Conservation (phyloP, 2,888 invertebrate genomes). For the Netelia fuscicornis region DNA sequence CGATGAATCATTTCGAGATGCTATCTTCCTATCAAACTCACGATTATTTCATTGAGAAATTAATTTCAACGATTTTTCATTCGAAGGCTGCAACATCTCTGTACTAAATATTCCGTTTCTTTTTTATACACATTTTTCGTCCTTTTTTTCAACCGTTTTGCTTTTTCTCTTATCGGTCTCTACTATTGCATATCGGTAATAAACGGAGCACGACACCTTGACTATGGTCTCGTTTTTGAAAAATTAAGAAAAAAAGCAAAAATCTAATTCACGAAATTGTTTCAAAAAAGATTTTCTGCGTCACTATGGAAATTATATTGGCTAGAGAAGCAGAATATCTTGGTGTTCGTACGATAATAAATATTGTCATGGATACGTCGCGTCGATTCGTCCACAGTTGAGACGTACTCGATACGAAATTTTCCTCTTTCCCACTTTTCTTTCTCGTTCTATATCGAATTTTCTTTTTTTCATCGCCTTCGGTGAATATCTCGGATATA, state of each 20-base stretch:
- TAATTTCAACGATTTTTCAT: slow-evolving; percentile 41
- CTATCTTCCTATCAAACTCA: not conserved
- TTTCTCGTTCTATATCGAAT: not conserved
- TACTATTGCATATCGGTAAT: slow-evolving; percentile 23
- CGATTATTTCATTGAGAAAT: slow-evolving; percentile 23
- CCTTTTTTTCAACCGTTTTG: not conserved
- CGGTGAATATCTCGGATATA: slow-evolving; percentile 40
- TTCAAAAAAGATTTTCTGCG: not conserved
- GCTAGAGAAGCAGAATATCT: slow-evolving; percentile 46
- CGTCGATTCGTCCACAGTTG: slow-evolving; percentile 20
- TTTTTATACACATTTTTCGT: not conserved
- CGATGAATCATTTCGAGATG: not conserved
- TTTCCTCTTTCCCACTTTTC: not conserved
- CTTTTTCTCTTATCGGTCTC: slow-evolving; percentile 43
- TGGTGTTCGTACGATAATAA: slow-evolving; percentile 66
- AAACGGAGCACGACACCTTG: slow-evolving; percentile 12
- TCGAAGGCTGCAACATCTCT: not conserved
- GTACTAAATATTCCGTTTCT: not conserved
- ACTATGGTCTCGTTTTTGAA: not conserved
- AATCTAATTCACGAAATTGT: not conserved
- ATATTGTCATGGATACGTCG: slow-evolving; percentile 74
- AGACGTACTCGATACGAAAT: slow-evolving; percentile 43
- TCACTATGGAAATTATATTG: slow-evolving; percentile 20
- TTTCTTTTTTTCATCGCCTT: not conserved
- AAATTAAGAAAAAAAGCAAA: not conserved